These are phyloP conservation scores for Phasianus colchicus DNA, from an alignment of 2,113 vertebrate genomes.

Conservation along the genomic window DNA sequence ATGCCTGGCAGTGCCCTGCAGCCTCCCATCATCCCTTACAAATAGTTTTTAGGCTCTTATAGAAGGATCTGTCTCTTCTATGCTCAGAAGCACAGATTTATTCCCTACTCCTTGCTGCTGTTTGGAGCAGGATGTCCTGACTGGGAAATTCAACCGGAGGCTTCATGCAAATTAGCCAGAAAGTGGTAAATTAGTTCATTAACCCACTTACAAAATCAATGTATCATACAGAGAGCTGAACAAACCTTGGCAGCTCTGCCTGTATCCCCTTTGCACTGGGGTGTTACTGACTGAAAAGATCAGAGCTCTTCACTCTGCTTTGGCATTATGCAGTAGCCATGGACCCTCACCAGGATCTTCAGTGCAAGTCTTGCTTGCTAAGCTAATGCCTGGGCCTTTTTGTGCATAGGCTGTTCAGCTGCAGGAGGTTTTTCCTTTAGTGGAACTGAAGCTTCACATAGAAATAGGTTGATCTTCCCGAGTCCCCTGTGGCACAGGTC, in stretches of 20 bases:
- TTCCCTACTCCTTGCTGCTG: background rate
- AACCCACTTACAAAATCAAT: constrained; percentile 22
- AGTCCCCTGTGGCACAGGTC: background rate
- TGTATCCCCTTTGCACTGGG: background rate
- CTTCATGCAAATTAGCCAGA: background rate
- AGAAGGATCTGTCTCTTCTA: constrained; percentile 13
- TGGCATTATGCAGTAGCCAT: background rate
- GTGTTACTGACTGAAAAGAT: background rate
- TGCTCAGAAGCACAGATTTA: background rate
- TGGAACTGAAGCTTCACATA: background rate
- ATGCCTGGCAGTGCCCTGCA: constrained; percentile 62
- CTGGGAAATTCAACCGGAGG: background rate
- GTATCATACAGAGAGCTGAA: background rate
- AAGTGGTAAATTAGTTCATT: constrained; percentile 33
- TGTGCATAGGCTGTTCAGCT: background rate
- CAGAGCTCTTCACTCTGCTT: background rate
- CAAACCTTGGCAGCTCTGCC: constrained; percentile 21
- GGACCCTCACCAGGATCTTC: background rate
- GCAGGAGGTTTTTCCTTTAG: background rate
- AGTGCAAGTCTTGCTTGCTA: background rate
- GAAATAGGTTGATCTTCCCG: background rate
- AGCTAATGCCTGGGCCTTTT: background rate
- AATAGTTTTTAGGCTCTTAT: constrained; percentile 33
- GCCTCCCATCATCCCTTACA: constrained; percentile 37
- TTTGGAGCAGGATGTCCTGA: background rate